Base-by-base conservation (phyloP, 2,888 invertebrate genomes). In the Atethmia centrago region DNA sequence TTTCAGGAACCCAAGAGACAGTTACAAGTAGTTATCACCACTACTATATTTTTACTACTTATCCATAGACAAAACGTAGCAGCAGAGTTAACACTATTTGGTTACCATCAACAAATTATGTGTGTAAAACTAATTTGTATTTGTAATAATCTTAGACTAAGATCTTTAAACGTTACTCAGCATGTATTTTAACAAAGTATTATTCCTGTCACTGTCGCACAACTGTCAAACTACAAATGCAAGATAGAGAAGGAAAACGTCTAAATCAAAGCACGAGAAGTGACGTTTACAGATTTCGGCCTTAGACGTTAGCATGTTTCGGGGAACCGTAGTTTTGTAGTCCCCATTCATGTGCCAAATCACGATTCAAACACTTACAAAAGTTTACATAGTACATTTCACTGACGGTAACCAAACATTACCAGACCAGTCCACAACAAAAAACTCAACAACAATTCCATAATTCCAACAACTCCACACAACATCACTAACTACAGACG, bases 401-500 rank as follows among this genome's bases (percentile, higher is more conserved):
- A 47, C 2, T 21, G 21, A 14, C 21, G 21, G 31, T 56, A 66
- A 49, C 21, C 42, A 14, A 3, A 25, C 25, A 58, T 51, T 40
- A 40, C 36, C 40, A 8, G 42, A 36, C 4, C 16, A 3, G 7
- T 40, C n/a, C 19, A n/a, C 2, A 28, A 28, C 12, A 58, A 28
- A 40, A 55, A 65, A 56, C 1, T 0, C 1, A 64, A 21, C 4
- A 25, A 40, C 0, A 12, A 47, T 28, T 12, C 7, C 9, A 8
- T 12, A 51, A 47, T 74, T 75, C 85, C 85, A 82, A 82, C 79
- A 72, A 63, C 5, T 63, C 62, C 74, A 53, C 47, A 3, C 64
- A n/a, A 55, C 55, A 9, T 7, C 5, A 4, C 0, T 40, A 42
- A 80, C 88, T 92, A 94, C 53, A 93, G 87, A 79, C 90, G 88